Evolutionary conservation across 2,888 invertebrate genomes (phyloP), one percentile per base, ranked within the genome.

Genomic region (Tuberolachnus salignus): DNA sequence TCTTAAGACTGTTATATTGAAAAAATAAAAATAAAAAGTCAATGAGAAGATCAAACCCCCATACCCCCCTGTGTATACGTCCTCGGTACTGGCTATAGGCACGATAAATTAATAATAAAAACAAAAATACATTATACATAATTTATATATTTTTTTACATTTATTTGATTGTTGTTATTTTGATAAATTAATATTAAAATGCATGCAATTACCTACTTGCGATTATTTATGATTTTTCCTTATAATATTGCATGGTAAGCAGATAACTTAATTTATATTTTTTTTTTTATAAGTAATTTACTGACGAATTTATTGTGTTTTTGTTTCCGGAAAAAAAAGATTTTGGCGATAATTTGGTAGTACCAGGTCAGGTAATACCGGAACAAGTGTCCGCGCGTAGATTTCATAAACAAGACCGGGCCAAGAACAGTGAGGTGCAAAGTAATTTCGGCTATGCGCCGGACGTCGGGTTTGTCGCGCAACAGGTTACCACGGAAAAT

Each of bases 401-500:
- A 21, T 67, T n/a, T 21, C 59, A 59, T n/a, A 67, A 57, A 49
- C 57, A 57, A 16, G 34, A 69, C 6, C 49, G 34, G 13, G 19
- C 42, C 10, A 78, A 78, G 49, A 78, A 67, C 67, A 67, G 34
- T 3, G 78, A 78, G 16, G 67, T 78, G 3, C 34, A 59, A 3
- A 13, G 49, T 23, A 44, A 49, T 49, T 13, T 23, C n/a, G 34
- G 6, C 16, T 53, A 42, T 13, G 78, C 21, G 3, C 8, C 57
- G 4, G 13, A 55, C 10, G 34, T 34, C 3, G 78, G 67, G 51
- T 75, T 57, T 49, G 46, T 10, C 3, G 34, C 44, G 16, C 59
- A 67, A 11, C 67, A 78, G 21, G 26, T 67, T 1, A 78, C 78
- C 46, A 78, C 67, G 16, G 78, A 78, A 19, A 78, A 78, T 14